Percentiles rank a stretch among this genome's conserved stretches.
These are phyloP conservation scores for Dicycla oo DNA, from an alignment of 2,888 invertebrate genomes.

Conservation along the genomic window DNA sequence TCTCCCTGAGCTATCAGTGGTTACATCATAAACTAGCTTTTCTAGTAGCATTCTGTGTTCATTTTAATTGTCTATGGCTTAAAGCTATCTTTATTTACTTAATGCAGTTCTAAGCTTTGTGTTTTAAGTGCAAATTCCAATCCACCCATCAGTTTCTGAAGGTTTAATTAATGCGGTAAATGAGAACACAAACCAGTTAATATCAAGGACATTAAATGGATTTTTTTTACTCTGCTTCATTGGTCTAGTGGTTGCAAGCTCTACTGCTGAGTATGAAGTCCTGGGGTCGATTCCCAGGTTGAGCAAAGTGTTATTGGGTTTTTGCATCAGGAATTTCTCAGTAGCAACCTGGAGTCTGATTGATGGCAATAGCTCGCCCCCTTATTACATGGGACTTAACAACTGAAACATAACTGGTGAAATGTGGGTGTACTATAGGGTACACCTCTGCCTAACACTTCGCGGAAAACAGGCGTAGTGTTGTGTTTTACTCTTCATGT, in stretches of 20 bases:
- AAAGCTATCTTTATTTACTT: constrained; percentile 2
- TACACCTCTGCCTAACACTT: no score
- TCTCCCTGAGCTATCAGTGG: constrained; percentile 10
- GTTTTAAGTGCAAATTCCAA: constrained; percentile 1
- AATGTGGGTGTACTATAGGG: no score
- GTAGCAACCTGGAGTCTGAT: no score
- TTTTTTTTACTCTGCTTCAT: background rate
- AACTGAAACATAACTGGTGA: no score
- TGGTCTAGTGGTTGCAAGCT: no score
- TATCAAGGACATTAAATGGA: background rate
- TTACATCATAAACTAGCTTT: constrained; percentile 37
- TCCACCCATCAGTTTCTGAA: background rate
- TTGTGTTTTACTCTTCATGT: background rate
- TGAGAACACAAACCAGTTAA: background rate
- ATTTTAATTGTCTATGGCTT: constrained; percentile 19
- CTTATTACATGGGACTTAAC: no score
- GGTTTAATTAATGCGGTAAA: background rate
- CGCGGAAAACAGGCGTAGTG: no score
- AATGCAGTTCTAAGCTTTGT: background rate
- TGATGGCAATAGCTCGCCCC: no score
- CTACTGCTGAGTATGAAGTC: no score
- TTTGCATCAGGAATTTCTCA: no score
- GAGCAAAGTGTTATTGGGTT: no score
- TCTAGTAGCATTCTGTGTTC: constrained; percentile 20
- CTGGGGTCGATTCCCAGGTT: no score